A percentile compares a stretch with the other conserved stretches of the same genome.
phyloP scores from a whole-genome alignment of 2,113 vertebrate genomes.

The Chloropsis cyanopogon region DNA sequence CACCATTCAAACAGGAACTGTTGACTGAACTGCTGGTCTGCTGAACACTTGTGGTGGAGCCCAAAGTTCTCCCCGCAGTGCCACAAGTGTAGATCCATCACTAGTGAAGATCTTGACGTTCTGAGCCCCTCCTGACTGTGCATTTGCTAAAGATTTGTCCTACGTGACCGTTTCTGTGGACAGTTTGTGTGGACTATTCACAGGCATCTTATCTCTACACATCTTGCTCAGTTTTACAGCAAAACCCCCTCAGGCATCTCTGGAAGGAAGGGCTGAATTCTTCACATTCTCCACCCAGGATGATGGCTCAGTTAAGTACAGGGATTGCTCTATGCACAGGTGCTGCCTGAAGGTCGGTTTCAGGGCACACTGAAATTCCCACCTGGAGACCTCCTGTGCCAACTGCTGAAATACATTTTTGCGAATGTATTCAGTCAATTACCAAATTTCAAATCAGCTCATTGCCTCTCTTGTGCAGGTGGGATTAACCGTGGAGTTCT shows the following conservation, averaged over 20 bases:
- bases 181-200: not conserved
- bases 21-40: not conserved
- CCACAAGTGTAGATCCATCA: too few species aligned
- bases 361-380: not conserved
- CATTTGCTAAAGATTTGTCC: not conserved
- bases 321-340: too few species aligned
- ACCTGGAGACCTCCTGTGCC: not conserved
- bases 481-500: not conserved
- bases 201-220: not conserved
- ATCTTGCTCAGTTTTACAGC: not conserved
- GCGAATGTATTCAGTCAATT: not conserved
- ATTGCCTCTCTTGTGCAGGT: not conserved
- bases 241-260: not conserved
- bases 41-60: not conserved
- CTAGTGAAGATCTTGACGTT: not conserved
- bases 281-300: not conserved
- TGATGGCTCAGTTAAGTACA: not conserved
- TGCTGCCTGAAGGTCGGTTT: not conserved
- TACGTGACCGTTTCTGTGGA: not conserved
- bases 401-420: not conserved
- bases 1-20: not conserved
- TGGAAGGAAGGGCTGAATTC: not conserved
- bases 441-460: not conserved
- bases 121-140: not conserved
- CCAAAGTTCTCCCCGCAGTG: fast-evolving